These are phyloP conservation scores for Galerucella pusilla DNA, from an alignment of 2,888 invertebrate genomes.

Conservation along the genomic window DNA sequence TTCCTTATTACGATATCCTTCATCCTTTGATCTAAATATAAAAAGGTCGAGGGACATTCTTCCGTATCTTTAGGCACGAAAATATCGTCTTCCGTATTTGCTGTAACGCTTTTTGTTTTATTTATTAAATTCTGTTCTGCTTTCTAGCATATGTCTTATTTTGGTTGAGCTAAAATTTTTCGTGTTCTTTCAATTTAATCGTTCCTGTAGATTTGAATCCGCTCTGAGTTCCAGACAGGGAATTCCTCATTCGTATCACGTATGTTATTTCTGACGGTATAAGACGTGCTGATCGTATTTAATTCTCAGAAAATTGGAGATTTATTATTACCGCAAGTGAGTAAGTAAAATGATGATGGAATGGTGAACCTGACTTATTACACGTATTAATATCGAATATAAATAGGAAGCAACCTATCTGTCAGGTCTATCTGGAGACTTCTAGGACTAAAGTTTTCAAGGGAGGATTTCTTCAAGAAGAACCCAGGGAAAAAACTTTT, in stretches of 20 bases:
- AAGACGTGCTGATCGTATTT: background rate
- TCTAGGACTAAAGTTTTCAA: too few species aligned
- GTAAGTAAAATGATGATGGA: too few species aligned
- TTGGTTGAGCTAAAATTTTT: background rate
- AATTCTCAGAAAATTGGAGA: background rate
- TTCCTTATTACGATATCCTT: background rate
- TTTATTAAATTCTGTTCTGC: too few species aligned
- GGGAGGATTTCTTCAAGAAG: too few species aligned
- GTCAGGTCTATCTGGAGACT: too few species aligned
- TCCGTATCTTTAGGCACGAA: background rate
- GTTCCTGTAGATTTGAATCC: background rate
- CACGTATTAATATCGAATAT: too few species aligned
- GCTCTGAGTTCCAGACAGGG: background rate
- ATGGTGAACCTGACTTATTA: too few species aligned
- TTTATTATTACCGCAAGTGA: background rate
- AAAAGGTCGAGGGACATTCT: background rate
- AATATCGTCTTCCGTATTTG: background rate
- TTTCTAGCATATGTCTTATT: background rate
- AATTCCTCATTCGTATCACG: background rate
- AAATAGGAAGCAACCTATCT: too few species aligned
- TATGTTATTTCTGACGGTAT: background rate
- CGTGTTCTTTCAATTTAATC: background rate
- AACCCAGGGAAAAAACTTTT: too few species aligned
- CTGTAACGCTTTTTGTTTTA: background rate
- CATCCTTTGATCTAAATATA: background rate